These are phyloP conservation scores for Ferdinandea cuprea DNA, from an alignment of 2,888 invertebrate species.

Conservation along the genomic window DNA sequence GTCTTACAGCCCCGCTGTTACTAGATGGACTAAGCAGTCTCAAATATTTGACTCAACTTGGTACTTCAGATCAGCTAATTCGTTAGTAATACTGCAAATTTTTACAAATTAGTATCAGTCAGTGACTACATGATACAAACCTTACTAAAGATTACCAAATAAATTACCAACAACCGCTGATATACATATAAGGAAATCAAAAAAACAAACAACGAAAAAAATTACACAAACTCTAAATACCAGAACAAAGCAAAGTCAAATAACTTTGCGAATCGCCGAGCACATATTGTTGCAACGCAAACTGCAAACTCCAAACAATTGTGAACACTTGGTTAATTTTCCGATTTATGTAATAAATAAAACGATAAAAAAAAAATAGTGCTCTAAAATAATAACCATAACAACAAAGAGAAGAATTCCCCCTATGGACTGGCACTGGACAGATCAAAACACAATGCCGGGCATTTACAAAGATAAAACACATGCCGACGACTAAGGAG, in stretches of 20 bases:
- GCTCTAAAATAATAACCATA: constrained; percentile 13
- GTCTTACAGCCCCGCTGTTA: too few relatives aligned
- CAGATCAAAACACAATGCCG: constrained; percentile 9
- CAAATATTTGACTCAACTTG: too few relatives aligned
- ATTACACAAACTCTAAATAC: constrained; percentile 23
- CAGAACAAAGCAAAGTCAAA: constrained; percentile 35
- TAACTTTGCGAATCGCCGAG: constrained; percentile 40
- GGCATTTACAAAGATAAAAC: constrained; percentile 30
- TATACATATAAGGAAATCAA: constrained; percentile 13
- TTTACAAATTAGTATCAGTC: too few relatives aligned
- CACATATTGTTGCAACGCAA: constrained; percentile 37
- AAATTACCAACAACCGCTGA: background rate
- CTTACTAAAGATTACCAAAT: too few relatives aligned
- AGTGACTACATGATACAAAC: too few relatives aligned
- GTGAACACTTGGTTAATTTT: constrained; percentile 22
- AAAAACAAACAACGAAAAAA: constrained; percentile 4
- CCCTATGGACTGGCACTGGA: constrained; percentile 12
- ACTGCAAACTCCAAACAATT: constrained; percentile 7
- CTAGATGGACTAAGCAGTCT: too few relatives aligned
- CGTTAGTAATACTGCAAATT: too few relatives aligned
- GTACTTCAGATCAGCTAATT: too few relatives aligned
- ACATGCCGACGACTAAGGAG: constrained; percentile 20
- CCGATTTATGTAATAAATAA: constrained; percentile 33
- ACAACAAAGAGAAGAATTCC: constrained; percentile 1
- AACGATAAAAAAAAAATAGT: constrained; percentile 11